Evolutionary conservation across 2,113 vertebrate species (phyloP), one percentile per base, ranked within the genome.

Genomic region (Sigmodon hispidus): DNA sequence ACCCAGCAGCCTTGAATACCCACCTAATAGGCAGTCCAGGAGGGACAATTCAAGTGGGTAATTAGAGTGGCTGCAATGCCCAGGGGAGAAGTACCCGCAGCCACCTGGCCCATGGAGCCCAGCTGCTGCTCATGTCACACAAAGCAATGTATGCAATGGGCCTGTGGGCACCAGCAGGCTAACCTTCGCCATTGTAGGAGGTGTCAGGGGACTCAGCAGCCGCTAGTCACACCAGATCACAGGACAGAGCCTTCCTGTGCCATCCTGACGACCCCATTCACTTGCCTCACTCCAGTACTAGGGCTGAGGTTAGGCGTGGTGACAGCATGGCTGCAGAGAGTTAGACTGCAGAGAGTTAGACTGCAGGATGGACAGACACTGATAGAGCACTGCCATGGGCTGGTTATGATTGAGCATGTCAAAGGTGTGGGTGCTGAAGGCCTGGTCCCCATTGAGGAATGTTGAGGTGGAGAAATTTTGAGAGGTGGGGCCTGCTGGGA

Each of bases 41-140:
- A 48, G 2, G 45, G 29, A 98, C 98, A 98, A 99, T 84, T 80
- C 96, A 98, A 98, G 90, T 98, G 96, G 76, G 97, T 93, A 94
- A 94, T 85, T 89, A 93, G 95, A 98, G 94, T 0, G 5, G 94
- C 97, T 97, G 97, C 96, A 95, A 96, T 96, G 96, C 97, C 97
- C 26, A 11, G 9, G 77, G 76, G 94, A 98, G 80, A 95, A 90
- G 13, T 16, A 83, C 92, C 97, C 95, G 86, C 94, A 93, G 22
- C 98, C 98, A 45, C 98, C 95, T 98, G 98, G 98, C 91, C 97
- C 80, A 0, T 0, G 94, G 95, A 97, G 97, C 97, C 98, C 89
- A 93, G 96, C 98, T 98, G 98, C 97, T 34, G 0, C 4, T 76
- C 92, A 80, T 84, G 24, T 55, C 1, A 5, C 97, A 70, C 93